Evolutionary conservation across 2,113 vertebrate genomes (phyloP), one percentile per base, ranked within the genome.

Genomic region (Pomatostomus ruficeps): DNA sequence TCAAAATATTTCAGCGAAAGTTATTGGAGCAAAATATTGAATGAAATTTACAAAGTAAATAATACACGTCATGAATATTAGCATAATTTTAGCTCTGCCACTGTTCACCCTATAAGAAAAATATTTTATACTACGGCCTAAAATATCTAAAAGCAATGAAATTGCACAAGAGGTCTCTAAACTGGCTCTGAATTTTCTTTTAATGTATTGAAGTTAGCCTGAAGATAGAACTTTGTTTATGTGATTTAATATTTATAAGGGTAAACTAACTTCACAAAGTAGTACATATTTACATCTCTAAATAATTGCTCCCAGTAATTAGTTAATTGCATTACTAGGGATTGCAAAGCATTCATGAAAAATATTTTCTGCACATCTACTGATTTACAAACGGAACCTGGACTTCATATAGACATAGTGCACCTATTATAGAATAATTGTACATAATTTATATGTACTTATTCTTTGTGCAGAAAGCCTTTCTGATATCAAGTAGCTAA

Each of bases 231-330:
- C 74, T 90, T 67, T 92, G 58, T 76, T 86, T 81, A 89, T 81
- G 57, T 85, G 23, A 78, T 91, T 80, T 93, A 89, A 89, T 93
- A 97, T 96, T 97, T 96, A 97, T 93, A 88, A 93, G 45, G 54
- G 71, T 40, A 97, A 96, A 97, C 38, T 95, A 94, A 95, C 59
- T 96, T 97, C 93, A 95, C 57, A 81, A 91, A 94, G 48, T 67
- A 95, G 40, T 65, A 96, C 89, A 85, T 85, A 93, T 96, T 96
- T 95, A 96, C 89, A 91, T 97, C 75, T 92, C 89, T 97, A 96
- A 96, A 92, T 87, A 96, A 93, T 71, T 70, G 25, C 75, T 97
- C 88, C 93, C 36, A 95, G 84, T 97, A 96, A 96, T 97, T 96
- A 96, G 62, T 92, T 96, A 93, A 95, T 89, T 93, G 57, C 54